phyloP scores from a whole-genome alignment of 2,797 vertebrate genomes.

The Acanthurus tractus region DNA sequence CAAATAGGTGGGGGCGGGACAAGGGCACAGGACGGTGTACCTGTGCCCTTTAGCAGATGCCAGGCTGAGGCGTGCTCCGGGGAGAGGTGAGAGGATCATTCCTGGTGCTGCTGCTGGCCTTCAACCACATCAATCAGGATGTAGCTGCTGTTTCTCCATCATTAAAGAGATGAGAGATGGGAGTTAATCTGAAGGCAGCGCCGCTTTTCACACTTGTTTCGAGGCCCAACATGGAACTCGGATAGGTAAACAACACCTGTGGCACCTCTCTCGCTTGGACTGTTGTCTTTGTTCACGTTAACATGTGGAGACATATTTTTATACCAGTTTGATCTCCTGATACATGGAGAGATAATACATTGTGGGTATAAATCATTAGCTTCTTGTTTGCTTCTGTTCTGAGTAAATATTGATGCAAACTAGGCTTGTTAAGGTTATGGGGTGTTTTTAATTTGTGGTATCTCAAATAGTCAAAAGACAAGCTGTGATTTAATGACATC shows the following conservation, averaged over 20 bases:
- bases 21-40: slow-evolving; percentile 78
- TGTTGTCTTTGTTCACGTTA: slow-evolving; percentile 32
- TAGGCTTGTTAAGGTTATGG: background rate
- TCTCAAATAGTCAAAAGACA: background rate
- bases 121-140: slow-evolving; percentile 68
- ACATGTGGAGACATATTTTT: slow-evolving; percentile 19
- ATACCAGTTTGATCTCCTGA: slow-evolving; percentile 35
- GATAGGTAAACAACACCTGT: slow-evolving; percentile 51
- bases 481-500: no score
- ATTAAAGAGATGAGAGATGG: slow-evolving; percentile 62
- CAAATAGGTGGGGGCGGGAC: slow-evolving; percentile 78
- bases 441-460: background rate
- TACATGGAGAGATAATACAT: slow-evolving; percentile 17
- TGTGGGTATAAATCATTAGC: slow-evolving; percentile 19
- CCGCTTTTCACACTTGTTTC: slow-evolving; percentile 24
- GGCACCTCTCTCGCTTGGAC: slow-evolving; percentile 17
- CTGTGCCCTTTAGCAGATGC: slow-evolving; percentile 85
- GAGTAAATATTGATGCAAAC: slow-evolving; percentile 30
- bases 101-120: slow-evolving; percentile 69
- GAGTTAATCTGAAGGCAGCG: slow-evolving; percentile 23
- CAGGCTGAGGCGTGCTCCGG: slow-evolving; percentile 65
- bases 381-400: slow-evolving; percentile 14
- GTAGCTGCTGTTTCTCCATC: slow-evolving; percentile 59
- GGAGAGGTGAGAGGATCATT: slow-evolving; percentile 72
- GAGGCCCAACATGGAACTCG: background rate